Percentiles rank a stretch among this genome's conserved stretches.
Conservation (phyloP, 2,797 vertebrate genomes). For the Lates japonicus region DNA sequence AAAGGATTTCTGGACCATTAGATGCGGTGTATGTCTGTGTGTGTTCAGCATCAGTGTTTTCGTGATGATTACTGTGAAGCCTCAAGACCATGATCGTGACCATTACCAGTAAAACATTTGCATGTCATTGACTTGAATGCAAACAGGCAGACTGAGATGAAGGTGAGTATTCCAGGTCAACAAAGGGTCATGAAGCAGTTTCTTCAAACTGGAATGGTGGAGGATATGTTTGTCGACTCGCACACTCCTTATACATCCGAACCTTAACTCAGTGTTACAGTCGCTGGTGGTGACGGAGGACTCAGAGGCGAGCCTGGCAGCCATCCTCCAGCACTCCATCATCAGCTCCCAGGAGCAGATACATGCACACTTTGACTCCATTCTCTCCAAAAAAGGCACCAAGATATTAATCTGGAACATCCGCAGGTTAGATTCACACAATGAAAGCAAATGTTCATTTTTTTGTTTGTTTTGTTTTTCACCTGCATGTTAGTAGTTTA, state of each 20-base stretch:
- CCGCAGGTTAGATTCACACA: constrained; percentile 78
- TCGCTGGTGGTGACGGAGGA: constrained; percentile 88
- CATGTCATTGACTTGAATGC: not conserved
- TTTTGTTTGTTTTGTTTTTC: too few species aligned
- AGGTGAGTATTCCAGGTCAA: not conserved
- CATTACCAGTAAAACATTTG: not conserved
- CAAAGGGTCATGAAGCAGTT: not conserved
- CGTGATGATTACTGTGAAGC: not conserved
- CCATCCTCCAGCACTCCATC: constrained; percentile 88
- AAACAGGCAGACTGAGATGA: not conserved
- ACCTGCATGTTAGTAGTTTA: not conserved
- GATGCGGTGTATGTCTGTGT: not conserved
- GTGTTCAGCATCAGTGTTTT: not conserved
- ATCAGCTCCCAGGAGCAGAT: constrained; percentile 86
- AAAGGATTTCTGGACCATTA: not conserved
- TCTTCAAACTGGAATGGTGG: not conserved
- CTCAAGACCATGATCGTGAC: not conserved
- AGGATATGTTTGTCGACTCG: not conserved
- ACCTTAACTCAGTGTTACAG: constrained; percentile 85
- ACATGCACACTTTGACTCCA: constrained; percentile 85
- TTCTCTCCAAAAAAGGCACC: constrained; percentile 89
- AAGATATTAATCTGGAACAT: constrained; percentile 91
- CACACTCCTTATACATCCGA: not conserved
- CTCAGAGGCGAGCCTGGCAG: constrained; percentile 88
- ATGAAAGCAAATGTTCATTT: too few species aligned